Evolutionary conservation across 2,797 vertebrate species (phyloP).

Genomic region (Rhinatrema bivittatum): DNA sequence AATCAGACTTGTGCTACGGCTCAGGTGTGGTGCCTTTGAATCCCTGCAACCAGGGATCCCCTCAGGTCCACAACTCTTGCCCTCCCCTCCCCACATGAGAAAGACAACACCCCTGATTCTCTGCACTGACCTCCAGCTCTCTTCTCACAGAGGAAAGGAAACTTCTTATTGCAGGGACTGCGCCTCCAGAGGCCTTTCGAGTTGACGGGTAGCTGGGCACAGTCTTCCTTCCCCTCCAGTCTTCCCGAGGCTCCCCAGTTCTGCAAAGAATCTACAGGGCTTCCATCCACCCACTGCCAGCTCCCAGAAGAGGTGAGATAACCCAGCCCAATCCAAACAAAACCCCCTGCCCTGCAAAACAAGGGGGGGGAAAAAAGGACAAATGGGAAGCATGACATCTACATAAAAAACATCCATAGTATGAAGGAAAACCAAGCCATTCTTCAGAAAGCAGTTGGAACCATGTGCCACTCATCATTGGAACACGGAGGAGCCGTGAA

Average conservation of each 20-base stretch:
- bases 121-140: conserved; percentile 12
- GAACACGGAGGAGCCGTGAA: no score
- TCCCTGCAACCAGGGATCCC: no score
- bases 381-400: no score
- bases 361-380: not conserved
- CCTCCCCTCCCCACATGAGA: no score
- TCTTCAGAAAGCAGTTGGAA: no score
- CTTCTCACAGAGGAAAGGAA: conserved; percentile 52
- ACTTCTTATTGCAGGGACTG: conserved; percentile 25
- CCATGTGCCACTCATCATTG: no score
- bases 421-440: not conserved
- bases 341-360: conserved; percentile 24
- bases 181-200: conserved; percentile 30
- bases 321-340: conserved; percentile 50
- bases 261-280: conserved; percentile 1
- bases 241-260: not conserved
- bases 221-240: conserved; percentile 10
- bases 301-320: not conserved
- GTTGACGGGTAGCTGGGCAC: conserved; percentile 48
- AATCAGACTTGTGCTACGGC: no score
- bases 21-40: no score
- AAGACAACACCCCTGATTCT: no score
- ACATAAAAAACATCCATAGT: not conserved
- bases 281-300: not conserved
- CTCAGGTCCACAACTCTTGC: no score